These are phyloP conservation scores for Paguma larvata DNA, from an alignment of 2,797 vertebrate species.

Conservation along the genomic window DNA sequence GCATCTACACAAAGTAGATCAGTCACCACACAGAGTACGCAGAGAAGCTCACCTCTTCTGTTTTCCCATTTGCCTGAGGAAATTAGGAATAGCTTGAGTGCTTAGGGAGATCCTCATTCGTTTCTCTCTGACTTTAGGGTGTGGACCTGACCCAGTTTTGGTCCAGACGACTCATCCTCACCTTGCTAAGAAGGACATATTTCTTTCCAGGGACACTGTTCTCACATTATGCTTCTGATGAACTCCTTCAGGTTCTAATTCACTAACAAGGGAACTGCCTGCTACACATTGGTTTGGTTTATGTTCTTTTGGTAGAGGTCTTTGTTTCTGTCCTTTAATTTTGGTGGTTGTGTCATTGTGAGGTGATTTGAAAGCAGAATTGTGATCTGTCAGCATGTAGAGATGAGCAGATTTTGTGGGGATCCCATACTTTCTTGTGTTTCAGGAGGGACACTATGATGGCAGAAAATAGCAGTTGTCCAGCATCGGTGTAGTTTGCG, in stretches of 20 bases:
- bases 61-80: neutral
- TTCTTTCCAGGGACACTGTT: neutral
- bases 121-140: neutral
- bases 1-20: neutral
- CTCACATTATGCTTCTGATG: neutral
- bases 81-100: neutral
- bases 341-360: neutral
- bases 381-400: neutral
- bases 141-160: neutral
- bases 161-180: neutral
- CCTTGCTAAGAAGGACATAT: neutral
- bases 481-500: neutral
- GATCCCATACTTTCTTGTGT: neutral
- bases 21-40: neutral
- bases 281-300: neutral
- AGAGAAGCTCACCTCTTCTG: neutral
- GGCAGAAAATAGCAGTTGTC: neutral
- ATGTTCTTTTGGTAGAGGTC: neutral
- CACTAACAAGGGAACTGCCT: neutral
- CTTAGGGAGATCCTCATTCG: neutral
- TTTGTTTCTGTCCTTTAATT: neutral
- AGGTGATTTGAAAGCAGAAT: neutral
- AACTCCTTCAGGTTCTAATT: neutral
- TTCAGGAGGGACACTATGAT: neutral
- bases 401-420: neutral